Conservation (phyloP, 2,797 vertebrate species). For the Leontocebus nigricollis region DNA sequence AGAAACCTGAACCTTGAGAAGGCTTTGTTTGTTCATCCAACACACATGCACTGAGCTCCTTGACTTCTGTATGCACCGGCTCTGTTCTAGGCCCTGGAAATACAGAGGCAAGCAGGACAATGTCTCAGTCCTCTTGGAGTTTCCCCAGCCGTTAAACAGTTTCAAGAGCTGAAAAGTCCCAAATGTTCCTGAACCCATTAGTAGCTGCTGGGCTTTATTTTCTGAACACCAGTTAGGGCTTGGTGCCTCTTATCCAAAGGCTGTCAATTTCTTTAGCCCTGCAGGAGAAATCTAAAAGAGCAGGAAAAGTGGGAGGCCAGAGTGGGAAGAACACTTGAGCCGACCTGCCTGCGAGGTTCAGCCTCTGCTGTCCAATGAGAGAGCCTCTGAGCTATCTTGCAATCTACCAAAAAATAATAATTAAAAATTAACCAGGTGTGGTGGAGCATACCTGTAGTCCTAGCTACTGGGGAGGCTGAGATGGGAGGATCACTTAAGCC, state of each 20-base stretch:
- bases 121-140: not conserved
- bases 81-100: not conserved
- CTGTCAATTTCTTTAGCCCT: not conserved
- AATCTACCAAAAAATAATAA: not conserved
- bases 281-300: not conserved
- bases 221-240: not conserved
- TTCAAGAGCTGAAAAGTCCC: not conserved
- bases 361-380: not conserved
- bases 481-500: not conserved
- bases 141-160: not conserved
- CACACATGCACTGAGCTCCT: rapidly evolving
- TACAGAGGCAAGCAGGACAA: not conserved
- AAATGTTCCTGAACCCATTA: not conserved
- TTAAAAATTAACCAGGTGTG: not conserved
- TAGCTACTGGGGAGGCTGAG: not conserved
- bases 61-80: rapidly evolving
- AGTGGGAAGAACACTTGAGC: not conserved
- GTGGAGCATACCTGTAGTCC: not conserved
- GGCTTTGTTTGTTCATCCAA: not conserved
- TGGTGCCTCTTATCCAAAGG: not conserved
- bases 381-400: not conserved
- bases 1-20: not conserved
- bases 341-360: not conserved
- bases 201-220: not conserved
- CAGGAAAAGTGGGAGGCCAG: not conserved